These are phyloP conservation scores for Pollachius pollachius DNA, from an alignment of 2,113 vertebrate species.

Conservation along the genomic window DNA sequence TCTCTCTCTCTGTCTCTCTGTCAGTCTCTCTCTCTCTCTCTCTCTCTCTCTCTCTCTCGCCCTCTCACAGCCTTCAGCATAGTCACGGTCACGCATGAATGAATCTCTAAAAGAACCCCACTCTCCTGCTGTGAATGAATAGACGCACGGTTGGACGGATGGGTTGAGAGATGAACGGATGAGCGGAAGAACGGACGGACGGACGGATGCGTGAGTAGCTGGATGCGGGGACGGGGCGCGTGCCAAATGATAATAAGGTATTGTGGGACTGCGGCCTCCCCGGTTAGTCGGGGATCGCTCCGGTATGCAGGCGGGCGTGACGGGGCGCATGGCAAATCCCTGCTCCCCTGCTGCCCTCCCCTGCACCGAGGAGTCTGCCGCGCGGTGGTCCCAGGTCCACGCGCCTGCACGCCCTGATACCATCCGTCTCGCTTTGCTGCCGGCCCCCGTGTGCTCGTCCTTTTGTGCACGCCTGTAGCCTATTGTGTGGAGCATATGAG, in stretches of 20 bases:
- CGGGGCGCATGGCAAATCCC: conserved; percentile 45
- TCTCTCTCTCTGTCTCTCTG: too few species aligned
- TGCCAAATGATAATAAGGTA: conserved; percentile 56
- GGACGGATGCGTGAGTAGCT: too few species aligned
- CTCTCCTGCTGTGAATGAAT: conserved; percentile 48
- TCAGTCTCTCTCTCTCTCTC: conserved; percentile 14
- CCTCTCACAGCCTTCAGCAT: conserved; percentile 11
- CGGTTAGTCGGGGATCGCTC: conserved; percentile 39
- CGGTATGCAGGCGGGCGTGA: conserved; percentile 48
- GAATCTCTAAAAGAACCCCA: conserved; percentile 66
- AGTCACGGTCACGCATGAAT: conserved; percentile 53
- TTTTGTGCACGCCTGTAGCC: not conserved
- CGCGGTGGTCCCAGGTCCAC: conserved; percentile 44
- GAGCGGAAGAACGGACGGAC: too few species aligned
- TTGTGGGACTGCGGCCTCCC: conserved; percentile 60
- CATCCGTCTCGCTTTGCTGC: conserved; percentile 34
- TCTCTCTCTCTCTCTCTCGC: conserved; percentile 21
- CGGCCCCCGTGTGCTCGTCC: not conserved
- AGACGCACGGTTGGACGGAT: too few species aligned
- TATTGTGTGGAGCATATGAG: conserved; percentile 14
- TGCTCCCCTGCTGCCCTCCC: conserved; percentile 29
- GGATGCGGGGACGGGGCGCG: conserved; percentile 20
- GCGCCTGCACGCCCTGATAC: conserved; percentile 18
- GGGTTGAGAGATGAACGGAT: too few species aligned
- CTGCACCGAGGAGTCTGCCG: conserved; percentile 34